Evolutionary conservation across 2,888 invertebrate genomes (phyloP), one percentile per base, ranked within the genome.

Genomic region (Drosophila gaucha): DNA sequence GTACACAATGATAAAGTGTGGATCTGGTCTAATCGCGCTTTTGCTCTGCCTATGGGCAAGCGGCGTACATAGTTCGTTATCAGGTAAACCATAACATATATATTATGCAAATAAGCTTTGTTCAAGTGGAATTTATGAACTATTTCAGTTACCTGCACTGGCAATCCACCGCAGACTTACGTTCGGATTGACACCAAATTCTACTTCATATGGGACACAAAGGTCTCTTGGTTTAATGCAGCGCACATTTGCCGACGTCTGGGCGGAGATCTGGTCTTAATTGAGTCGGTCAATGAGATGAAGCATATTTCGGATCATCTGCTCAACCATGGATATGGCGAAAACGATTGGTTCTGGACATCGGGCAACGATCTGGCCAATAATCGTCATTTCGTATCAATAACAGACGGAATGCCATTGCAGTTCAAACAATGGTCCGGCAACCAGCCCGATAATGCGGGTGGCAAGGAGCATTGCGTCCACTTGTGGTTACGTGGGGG

Each of bases 391-490:
- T 67, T 54, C 28, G 0, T 1, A 0, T 67, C 67, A 0, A 12
- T 50, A 6, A 54, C 33, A 10, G 35, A 1, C 2, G 67, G 72
- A 12, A 6, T 57, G n/a, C 28, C 28, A 5, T n/a, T 71, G 28
- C 12, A 10, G 0, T 71, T 9, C 22, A 33, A 49, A 0, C 1
- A n/a, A 0, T 72, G 67, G 72, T 41, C 62, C n/a, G 0, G 0
- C 1, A 18, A 18, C 2, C 52, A 72, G n/a, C 72, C 73, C 1
- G 73, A 74, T 20, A 20, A 20, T 20, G n/a, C 20, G 1, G 67
- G 56, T 18, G 57, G 43, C 14, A 16, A 6, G 2, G 64, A 75
- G 28, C 39, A 44, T 0, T 72, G 71, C 9, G 31, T 64, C 0
- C 20, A 59, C 28, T 50, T 69, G 14, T 50, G 36, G 56, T 1